These are phyloP conservation scores for Leptinotarsa rubiginosa DNA, from an alignment of 2,888 invertebrate genomes.

Conservation along the genomic window DNA sequence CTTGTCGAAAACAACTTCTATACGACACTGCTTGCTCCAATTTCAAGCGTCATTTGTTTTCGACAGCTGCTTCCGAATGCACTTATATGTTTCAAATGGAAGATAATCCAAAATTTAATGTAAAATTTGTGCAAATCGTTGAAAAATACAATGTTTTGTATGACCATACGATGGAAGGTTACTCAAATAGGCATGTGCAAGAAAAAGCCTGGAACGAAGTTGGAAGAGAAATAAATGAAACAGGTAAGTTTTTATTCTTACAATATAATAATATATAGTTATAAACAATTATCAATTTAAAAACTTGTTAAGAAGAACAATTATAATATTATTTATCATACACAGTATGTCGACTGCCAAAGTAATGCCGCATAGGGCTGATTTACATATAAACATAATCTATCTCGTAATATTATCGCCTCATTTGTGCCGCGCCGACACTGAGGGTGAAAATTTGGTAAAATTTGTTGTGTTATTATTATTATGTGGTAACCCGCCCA, in stretches of 20 bases:
- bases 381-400: constrained; percentile 8
- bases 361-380: not conserved
- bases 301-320: not conserved
- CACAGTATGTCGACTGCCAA: not conserved
- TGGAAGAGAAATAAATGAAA: constrained; percentile 12
- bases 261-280: not conserved
- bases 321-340: constrained; percentile 1
- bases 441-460: constrained; percentile 2
- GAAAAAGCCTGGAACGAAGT: constrained; percentile 4
- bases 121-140: not conserved
- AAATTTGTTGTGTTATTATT: not conserved
- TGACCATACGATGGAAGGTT: constrained; percentile 5
- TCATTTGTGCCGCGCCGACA: not conserved
- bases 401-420: not conserved
- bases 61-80: no score
- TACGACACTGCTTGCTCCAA: not conserved
- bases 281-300: not conserved
- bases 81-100: no score
- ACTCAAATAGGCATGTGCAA: constrained; percentile 11
- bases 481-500: not conserved
- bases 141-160: constrained; percentile 11
- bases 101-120: not conserved
- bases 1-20: not conserved
- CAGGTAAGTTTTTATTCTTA: constrained; percentile 6
- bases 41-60: not conserved